Evolutionary conservation across 2,888 invertebrate species (phyloP), one percentile per base, ranked within the genome.

Genomic region (Azorinus chamasolen): DNA sequence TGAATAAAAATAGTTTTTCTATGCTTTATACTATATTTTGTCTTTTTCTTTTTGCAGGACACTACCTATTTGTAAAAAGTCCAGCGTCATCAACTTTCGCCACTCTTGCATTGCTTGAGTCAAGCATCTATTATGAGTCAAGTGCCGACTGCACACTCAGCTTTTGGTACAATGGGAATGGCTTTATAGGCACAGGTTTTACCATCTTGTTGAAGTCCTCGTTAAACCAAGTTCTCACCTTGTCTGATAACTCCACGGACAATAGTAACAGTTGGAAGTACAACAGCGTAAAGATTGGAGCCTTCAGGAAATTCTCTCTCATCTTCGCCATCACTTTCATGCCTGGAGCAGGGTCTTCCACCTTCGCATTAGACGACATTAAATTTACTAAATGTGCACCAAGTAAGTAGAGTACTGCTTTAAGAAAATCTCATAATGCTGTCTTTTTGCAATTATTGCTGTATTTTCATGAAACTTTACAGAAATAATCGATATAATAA

Each of bases 111-210:
- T 65, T 83, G 6, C 72, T 89, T 1, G 71, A 82, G 62, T 86
- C 84, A 16, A 58, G 75, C 41, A 41, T 78, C 0, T 87, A 88
- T 62, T 84, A 71, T 50, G 74, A 95, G 65, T 97, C 96, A 91
- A 96, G 96, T 88, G 96, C 96, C 84, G 96, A 96, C 22, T 98
- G 98, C 91, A 96, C 96, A 94, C 54, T 90, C 61, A 84, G 86
- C 25, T 90, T 92, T 80, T 92, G 92, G 92, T 92, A 92, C 76
- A 88, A 90, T 72, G 90, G 91, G 83, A 80, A 82, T 39, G 92
- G 91, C 18, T 57, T 54, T n/a, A 76, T 85, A 39, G 84, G 88
- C 8, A 88, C 87, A 12, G 68, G 75, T 0, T 83, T 91, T n/a
- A 83, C 83, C 54, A 83, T 90, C 14, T 64, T 87, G 0, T 55